Percentiles rank a stretch among this genome's conserved stretches.
These are phyloP conservation scores for Metellina segmentata DNA, from an alignment of 2,888 invertebrate genomes.

Conservation along the genomic window DNA sequence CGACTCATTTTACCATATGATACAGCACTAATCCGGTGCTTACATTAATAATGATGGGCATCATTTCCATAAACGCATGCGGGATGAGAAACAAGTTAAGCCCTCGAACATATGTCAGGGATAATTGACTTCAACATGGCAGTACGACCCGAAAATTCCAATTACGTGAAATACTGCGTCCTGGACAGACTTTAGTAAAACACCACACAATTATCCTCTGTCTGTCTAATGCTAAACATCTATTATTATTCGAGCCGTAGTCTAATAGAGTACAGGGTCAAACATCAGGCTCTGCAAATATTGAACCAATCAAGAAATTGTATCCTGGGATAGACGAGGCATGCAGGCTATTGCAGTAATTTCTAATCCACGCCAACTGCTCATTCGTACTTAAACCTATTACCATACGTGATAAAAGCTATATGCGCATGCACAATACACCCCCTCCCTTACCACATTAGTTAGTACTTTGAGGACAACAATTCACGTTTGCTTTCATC, in stretches of 20 bases:
- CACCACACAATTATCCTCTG: neutral
- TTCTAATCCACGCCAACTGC: too few species aligned
- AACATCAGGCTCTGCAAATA: neutral
- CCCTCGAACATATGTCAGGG: neutral
- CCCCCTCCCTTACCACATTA: too few species aligned
- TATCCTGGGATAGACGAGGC: too few species aligned
- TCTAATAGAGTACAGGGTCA: neutral
- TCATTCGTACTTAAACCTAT: too few species aligned
- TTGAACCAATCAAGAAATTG: neutral
- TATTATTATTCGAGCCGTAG: neutral
- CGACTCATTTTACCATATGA: neutral
- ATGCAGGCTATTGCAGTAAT: too few species aligned
- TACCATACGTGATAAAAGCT: too few species aligned
- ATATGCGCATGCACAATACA: too few species aligned
- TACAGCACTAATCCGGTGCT: neutral
- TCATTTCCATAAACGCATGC: neutral
- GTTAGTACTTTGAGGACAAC: too few species aligned
- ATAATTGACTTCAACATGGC: neutral
- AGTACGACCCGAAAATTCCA: neutral
- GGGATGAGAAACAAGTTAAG: neutral
- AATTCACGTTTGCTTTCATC: too few species aligned
- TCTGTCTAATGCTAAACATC: neutral
- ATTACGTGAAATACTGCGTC: neutral
- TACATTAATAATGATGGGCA: neutral
- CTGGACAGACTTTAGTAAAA: neutral